phyloP scores from a whole-genome alignment of 2,113 vertebrate genomes.

The Gallinago media region DNA sequence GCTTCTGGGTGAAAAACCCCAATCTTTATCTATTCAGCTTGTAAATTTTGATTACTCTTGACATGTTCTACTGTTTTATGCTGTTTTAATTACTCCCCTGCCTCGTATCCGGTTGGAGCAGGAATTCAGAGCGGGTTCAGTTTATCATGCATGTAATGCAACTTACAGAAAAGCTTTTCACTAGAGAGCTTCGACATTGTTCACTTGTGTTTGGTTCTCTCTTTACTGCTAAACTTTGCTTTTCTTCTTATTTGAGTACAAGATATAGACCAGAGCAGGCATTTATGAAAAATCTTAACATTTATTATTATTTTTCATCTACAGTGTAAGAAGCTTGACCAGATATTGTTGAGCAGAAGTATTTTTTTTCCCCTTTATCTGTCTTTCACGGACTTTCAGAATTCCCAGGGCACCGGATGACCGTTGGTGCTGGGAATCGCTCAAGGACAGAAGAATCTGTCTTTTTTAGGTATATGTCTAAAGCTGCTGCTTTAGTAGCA shows the following conservation, averaged over 20 bases:
- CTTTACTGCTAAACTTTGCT: constrained; percentile 60
- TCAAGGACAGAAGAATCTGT: background rate
- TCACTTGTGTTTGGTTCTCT: constrained; percentile 49
- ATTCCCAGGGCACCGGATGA: background rate
- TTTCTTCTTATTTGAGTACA: constrained; percentile 64
- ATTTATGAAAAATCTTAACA: constrained; percentile 56
- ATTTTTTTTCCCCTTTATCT: rapidly evolving
- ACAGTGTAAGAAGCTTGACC: background rate
- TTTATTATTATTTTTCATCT: background rate
- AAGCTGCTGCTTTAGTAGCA: background rate
- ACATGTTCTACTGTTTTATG: constrained; percentile 35
- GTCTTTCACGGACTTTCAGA: background rate
- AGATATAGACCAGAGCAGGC: constrained; percentile 14
- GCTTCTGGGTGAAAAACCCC: background rate
- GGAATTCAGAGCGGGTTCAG: constrained; percentile 48
- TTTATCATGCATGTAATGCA: constrained; percentile 31
- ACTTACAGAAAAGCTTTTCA: constrained; percentile 61
- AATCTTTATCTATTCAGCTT: constrained; percentile 47
- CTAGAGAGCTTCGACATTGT: constrained; percentile 51
- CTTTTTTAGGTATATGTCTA: background rate
- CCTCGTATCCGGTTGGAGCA: constrained; percentile 21
- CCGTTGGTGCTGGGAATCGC: background rate
- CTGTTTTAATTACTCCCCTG: constrained; percentile 61
- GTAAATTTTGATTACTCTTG: constrained; percentile 57
- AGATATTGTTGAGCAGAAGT: rapidly evolving